A percentile compares a stretch with the other conserved stretches of the same genome.
Evolutionary conservation across 2,113 vertebrate species (phyloP).

Genomic region (Copsychus sechellarum): DNA sequence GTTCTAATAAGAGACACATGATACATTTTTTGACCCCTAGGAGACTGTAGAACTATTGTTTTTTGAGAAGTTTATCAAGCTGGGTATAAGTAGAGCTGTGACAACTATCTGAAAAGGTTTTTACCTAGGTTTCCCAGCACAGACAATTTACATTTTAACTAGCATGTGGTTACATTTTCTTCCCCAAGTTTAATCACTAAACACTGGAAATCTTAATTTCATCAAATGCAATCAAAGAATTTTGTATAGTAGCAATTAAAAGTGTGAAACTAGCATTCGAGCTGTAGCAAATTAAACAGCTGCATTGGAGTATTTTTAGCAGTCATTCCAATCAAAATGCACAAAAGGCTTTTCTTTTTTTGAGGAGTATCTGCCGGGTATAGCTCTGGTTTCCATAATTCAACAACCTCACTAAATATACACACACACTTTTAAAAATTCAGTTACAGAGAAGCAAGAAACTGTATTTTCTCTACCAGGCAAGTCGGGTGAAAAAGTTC

Average conservation of each 20-base stretch:
- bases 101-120: constrained; percentile 28
- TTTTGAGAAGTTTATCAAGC: neutral
- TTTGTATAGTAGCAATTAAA: constrained; percentile 72
- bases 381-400: constrained; percentile 55
- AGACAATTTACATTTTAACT: constrained; percentile 73
- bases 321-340: constrained; percentile 66
- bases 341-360: constrained; percentile 54
- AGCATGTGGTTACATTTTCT: constrained; percentile 61
- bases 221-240: constrained; percentile 77
- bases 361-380: constrained; percentile 5
- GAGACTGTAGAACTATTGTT: neutral
- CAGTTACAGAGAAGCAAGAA: neutral
- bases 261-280: constrained; percentile 60
- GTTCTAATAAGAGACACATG: neutral
- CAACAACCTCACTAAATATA: constrained; percentile 19
- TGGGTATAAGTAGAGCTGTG: neutral
- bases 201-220: constrained; percentile 75
- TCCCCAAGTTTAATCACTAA: constrained; percentile 70
- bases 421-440: constrained; percentile 2
- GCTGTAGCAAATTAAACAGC: constrained; percentile 69
- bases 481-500: constrained; percentile 28
- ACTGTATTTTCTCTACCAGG: neutral
- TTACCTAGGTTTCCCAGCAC: constrained; percentile 44
- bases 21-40: neutral
- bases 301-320: constrained; percentile 70